Base-by-base conservation (phyloP, 2,113 vertebrate genomes). In the Tenrec ecaudatus region DNA sequence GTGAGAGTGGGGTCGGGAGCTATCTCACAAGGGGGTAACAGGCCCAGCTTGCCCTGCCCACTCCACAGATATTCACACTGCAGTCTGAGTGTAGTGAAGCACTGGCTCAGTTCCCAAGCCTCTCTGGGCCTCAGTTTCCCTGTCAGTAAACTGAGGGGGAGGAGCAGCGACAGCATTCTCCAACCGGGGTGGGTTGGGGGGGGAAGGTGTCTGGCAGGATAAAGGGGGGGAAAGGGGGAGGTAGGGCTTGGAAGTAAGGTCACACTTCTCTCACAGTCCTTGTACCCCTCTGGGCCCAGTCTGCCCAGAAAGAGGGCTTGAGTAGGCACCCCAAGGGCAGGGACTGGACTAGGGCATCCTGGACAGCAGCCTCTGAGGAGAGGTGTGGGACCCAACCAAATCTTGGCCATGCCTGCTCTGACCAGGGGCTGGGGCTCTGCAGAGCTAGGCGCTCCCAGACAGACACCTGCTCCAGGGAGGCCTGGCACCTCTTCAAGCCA, bases 1-100 rank as follows among this genome's bases (percentile, higher is more conserved):
- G 69, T 47, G 92, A 94, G 71, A 84, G 71, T 82, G n/a, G 96
- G 33, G 93, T 93, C 81, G 86, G 92, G 60, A 96, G 27, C 11
- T 11, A 43, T 60, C 71, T 92, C 10, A 95, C 47, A 57, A 66
- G 31, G 29, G 0, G 2, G 64, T 29, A 23, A 16, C 17, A 17
- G 57, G 64, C 71, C 47, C 23, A 10, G n/a, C 40, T 78, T 68
- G 73, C 15, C 17, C 47, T 16, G 38, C 29, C 4, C 9, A 78
- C 36, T 40, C 66, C 68, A 64, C 20, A 53, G 16, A 23, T 15
- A 15, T n/a, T 53, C 47, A 53, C 47, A 12, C 43, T 4, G 25
- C 53, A 11, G 40, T 68, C 40, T 36, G 76, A 36, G 60, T 20
- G 90, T 71, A 47, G 62, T 43, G 66, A 92, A 86, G 88, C 25